Evolutionary conservation across 2,888 invertebrate genomes (phyloP).

Genomic region (Argyresthia albistria): DNA sequence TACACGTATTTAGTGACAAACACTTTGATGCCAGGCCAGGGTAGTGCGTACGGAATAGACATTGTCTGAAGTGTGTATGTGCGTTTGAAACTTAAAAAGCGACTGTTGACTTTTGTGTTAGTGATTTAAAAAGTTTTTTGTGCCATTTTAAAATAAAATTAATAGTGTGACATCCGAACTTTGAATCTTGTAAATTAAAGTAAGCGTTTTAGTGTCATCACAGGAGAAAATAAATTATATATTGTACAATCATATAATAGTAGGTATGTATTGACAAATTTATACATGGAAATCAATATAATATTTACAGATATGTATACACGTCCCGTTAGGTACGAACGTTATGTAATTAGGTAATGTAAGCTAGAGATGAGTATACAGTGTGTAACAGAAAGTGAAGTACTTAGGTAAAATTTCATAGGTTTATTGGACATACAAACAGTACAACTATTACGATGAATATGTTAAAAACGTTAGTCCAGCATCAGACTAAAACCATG

Average conservation of each 20-base stretch:
- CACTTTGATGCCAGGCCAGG: conserved; percentile 20
- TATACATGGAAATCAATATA: conserved; percentile 61
- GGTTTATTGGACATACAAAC: too few species aligned
- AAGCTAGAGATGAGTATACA: conserved; percentile 62
- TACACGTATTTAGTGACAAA: background rate
- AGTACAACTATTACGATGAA: too few species aligned
- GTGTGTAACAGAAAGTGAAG: conserved; percentile 18
- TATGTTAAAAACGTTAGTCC: too few species aligned
- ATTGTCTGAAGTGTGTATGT: conserved; percentile 32
- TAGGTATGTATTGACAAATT: conserved; percentile 63
- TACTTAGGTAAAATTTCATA: too few species aligned
- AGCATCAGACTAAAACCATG: too few species aligned
- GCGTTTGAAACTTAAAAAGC: conserved; percentile 43
- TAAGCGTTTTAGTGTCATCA: conserved; percentile 58
- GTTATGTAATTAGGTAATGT: conserved; percentile 66
- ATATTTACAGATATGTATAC: conserved; percentile 72
- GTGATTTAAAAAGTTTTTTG: conserved; percentile 70
- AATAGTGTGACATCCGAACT: conserved; percentile 71
- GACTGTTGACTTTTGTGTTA: conserved; percentile 69
- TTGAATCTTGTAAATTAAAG: conserved; percentile 63
- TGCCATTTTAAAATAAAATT: conserved; percentile 67
- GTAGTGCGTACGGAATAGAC: conserved; percentile 25
- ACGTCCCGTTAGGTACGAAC: conserved; percentile 72
- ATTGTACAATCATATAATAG: conserved; percentile 54
- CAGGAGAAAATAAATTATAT: conserved; percentile 65